Conservation (phyloP, 2,888 invertebrate genomes). For the Drosophila greeni region DNA sequence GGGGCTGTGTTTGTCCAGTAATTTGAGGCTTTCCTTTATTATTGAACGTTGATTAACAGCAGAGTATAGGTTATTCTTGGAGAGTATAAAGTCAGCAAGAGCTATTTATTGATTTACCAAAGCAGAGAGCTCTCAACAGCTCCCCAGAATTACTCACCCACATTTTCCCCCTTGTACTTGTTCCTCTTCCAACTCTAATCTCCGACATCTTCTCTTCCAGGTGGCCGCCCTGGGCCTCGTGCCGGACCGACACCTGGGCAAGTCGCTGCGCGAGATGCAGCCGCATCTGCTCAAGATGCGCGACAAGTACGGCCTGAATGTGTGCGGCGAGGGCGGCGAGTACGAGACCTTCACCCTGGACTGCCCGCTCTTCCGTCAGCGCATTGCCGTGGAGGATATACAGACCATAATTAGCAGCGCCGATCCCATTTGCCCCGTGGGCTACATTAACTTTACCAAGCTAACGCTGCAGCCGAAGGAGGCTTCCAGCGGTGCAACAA, state of each 20-base stretch:
- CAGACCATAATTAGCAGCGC: constrained; percentile 93
- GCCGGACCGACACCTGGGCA: constrained; percentile 91
- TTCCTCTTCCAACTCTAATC: not conserved
- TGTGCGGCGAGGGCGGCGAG: constrained; percentile 99
- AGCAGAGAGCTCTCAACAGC: no score
- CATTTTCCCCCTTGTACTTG: no score
- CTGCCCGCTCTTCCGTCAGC: constrained; percentile 95
- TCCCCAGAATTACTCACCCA: no score
- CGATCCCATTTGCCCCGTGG: constrained; percentile 96
- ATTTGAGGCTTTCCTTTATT: constrained; percentile 3
- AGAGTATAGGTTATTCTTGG: not conserved
- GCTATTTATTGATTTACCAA: not conserved
- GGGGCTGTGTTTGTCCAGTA: constrained; percentile 6
- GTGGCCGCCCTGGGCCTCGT: constrained; percentile 93
- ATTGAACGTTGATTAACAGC: constrained; percentile 4
- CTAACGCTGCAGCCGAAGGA: constrained; percentile 87
- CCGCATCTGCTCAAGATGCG: constrained; percentile 93
- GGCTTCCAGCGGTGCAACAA: constrained; percentile 44
- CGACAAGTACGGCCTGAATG: constrained; percentile 95
- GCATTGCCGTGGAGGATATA: constrained; percentile 90
- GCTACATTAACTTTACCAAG: constrained; percentile 92
- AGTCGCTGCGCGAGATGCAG: constrained; percentile 90
- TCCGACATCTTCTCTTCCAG: constrained; percentile 21
- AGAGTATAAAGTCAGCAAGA: not conserved
- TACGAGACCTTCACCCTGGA: constrained; percentile 98